Conservation (phyloP, 2,113 vertebrate genomes). For the Chloroceryle aenea region DNA sequence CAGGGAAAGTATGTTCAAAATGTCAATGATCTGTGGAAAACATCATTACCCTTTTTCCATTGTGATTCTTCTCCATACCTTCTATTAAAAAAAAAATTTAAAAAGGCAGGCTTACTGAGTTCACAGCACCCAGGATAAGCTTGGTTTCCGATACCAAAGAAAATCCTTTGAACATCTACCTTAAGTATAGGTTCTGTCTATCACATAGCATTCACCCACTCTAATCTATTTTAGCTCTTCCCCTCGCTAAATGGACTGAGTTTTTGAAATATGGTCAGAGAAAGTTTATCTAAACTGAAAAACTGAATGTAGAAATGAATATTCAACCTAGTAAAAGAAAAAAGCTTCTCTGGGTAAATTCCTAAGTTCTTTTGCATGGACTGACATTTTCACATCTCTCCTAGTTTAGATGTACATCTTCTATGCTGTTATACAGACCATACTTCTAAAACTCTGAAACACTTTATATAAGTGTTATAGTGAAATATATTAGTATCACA, state of each 20-base stretch:
- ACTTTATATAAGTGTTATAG: not conserved
- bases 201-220: not conserved
- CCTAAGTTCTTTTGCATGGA: not conserved
- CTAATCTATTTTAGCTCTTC: not conserved
- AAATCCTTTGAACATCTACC: not conserved
- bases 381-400: not conserved
- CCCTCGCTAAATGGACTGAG: not conserved
- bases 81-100: not conserved
- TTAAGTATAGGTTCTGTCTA: not conserved
- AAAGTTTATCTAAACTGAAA: not conserved
- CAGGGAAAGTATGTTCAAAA: not conserved
- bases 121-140: not conserved
- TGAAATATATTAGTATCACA: not conserved
- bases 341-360: not conserved
- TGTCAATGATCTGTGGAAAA: not conserved
- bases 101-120: not conserved
- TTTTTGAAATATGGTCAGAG: not conserved
- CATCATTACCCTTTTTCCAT: not conserved
- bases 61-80: not conserved
- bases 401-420: accelerated
- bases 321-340: not conserved
- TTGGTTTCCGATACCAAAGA: not conserved
- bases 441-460: not conserved
- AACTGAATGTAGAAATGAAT: not conserved
- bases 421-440: not conserved